Evolutionary conservation across 2,888 invertebrate genomes (phyloP), one percentile per base, ranked within the genome.

Genomic region (Brachypterus glaber): DNA sequence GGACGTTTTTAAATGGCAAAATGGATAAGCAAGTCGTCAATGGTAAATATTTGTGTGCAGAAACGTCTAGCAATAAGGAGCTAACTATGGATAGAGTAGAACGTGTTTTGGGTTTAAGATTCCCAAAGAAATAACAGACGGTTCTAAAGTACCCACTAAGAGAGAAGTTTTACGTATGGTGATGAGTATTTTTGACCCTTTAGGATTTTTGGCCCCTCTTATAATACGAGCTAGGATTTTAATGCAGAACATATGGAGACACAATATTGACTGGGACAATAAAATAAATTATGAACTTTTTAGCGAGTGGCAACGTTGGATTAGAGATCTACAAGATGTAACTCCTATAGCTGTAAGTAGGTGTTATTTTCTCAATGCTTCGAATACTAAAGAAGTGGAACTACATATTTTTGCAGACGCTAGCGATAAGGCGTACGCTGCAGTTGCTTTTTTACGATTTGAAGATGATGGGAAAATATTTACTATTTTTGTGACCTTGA

Each of bases 111-210:
- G n/a, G 18, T 5, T 52, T 49, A 18, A 36, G 44, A 29, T n/a
- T 43, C 2, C 43, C 37, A 4, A 30, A 18, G 21, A 30, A 14
- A 36, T 21, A 24, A 49, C 50, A n/a, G n/a, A n/a, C n/a, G n/a
- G n/a, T n/a, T n/a, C n/a, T n/a, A n/a, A n/a, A n/a, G n/a, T n/a
- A n/a, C n/a, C n/a, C 2, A 54, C 49, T 14, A 53, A 51, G 27
- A 30, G 49, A 26, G 41, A 49, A 26, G 30, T 44, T 13, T 35
- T 52, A 5, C 36, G 47, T 2, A 33, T 46, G 0, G 43, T 51
- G 3, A 55, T 50, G 57, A 55, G 50, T 1, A 30, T 57, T 1
- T 60, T 51, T 33, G 57, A 61, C 25, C 58, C 58, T 0, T 27
- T 56, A 0, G 57, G 55, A 3, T 35, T 55, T 1, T 36, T 57